Percentiles rank a stretch among this genome's conserved stretches.
phyloP scores from a whole-genome alignment of 2,888 invertebrate species.

The Drosophila incognita region DNA sequence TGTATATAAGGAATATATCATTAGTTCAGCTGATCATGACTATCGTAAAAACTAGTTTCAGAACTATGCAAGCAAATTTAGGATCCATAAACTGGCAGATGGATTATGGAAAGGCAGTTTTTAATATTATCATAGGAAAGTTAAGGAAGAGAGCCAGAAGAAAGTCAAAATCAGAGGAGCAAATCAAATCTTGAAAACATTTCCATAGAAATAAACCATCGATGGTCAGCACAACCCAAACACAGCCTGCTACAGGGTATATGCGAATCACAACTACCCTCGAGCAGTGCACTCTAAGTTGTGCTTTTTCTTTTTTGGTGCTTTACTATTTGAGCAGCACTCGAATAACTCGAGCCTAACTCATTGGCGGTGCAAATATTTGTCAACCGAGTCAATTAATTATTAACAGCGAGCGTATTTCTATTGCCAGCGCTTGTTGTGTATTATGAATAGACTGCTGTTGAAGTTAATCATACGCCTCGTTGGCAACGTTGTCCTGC shows the following conservation, averaged over 20 bases:
- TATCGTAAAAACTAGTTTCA: neutral
- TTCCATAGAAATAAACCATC: neutral
- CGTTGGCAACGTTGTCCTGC: slow-evolving; percentile 36
- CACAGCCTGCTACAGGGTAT: neutral
- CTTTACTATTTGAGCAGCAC: slow-evolving; percentile 60
- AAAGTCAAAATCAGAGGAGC: neutral
- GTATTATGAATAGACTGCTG: slow-evolving; percentile 30
- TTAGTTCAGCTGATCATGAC: neutral
- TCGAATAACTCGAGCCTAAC: slow-evolving; percentile 45
- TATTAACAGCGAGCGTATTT: slow-evolving; percentile 52
- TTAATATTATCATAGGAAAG: too few species aligned
- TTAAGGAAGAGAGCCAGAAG: neutral
- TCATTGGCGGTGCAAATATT: slow-evolving; percentile 69
- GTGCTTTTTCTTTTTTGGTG: neutral
- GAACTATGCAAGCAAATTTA: neutral
- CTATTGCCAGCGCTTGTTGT: slow-evolving; percentile 32
- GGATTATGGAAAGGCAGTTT: neutral
- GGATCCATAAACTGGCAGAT: neutral
- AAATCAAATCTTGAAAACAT: neutral
- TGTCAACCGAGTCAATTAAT: slow-evolving; percentile 68
- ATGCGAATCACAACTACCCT: neutral
- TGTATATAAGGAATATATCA: neutral
- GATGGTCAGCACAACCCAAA: neutral
- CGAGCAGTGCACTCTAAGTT: neutral
- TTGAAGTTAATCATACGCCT: slow-evolving; percentile 69